These are phyloP conservation scores for Cydia pomonella DNA, from an alignment of 1,140 invertebrate species.

Conservation along the genomic window DNA sequence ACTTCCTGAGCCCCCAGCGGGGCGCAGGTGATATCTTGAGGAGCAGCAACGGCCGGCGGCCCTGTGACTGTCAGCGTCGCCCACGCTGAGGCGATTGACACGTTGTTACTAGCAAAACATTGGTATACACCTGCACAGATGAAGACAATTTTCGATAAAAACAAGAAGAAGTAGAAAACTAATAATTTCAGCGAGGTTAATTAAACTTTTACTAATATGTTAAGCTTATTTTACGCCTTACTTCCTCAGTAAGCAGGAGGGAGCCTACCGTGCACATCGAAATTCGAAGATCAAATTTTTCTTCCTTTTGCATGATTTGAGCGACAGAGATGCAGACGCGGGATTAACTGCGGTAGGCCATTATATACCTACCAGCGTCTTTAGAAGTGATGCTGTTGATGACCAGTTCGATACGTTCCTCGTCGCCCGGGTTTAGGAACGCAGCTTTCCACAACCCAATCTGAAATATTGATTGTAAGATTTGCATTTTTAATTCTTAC, in stretches of 20 bases:
- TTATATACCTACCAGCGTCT: constrained; percentile 59
- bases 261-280: too few species aligned
- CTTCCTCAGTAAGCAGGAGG: too few species aligned
- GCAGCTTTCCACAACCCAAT: constrained; percentile 52
- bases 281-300: too few species aligned
- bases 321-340: too few species aligned
- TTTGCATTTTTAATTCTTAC: neutral
- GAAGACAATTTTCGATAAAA: neutral
- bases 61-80: constrained; percentile 60
- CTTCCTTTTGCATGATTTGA: too few species aligned
- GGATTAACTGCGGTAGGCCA: too few species aligned
- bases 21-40: constrained; percentile 51
- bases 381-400: constrained; percentile 61
- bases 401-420: constrained; percentile 55
- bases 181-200: neutral
- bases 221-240: too few species aligned
- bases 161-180: neutral
- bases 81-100: constrained; percentile 49
- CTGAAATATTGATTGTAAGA: constrained; percentile 41
- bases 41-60: constrained; percentile 49
- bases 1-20: constrained; percentile 50
- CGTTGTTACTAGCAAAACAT: constrained; percentile 60
- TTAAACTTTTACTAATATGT: neutral
- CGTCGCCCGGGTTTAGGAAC: constrained; percentile 36
- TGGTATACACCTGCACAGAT: constrained; percentile 66